These are phyloP conservation scores for Halcyon chelicuti DNA, from an alignment of 2,797 vertebrate species.

Conservation along the genomic window DNA sequence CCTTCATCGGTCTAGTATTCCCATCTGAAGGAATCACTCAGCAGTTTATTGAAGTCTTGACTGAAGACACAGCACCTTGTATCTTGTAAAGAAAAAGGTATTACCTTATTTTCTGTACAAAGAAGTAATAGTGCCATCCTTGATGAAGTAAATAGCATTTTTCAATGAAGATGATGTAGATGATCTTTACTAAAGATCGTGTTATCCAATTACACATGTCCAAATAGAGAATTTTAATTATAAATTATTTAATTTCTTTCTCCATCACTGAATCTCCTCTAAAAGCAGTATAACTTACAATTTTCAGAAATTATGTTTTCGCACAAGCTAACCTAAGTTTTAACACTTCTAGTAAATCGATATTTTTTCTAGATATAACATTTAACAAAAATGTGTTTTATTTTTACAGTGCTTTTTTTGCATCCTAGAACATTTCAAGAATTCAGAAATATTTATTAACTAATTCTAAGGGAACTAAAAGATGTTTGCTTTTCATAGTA, in stretches of 20 bases:
- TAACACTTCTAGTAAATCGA: not conserved
- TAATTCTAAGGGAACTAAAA: slow-evolving; percentile 30
- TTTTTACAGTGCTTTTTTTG: slow-evolving; percentile 35
- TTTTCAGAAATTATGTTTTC: slow-evolving; percentile 21
- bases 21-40: slow-evolving; percentile 1
- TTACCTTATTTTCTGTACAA: slow-evolving; percentile 16
- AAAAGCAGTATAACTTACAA: slow-evolving; percentile 9
- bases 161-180: slow-evolving; percentile 21
- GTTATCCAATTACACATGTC: not conserved
- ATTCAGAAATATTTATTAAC: slow-evolving; percentile 44
- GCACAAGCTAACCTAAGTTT: slow-evolving; percentile 1
- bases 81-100: slow-evolving; percentile 24
- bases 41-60: slow-evolving; percentile 22
- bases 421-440: slow-evolving; percentile 64
- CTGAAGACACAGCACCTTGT: slow-evolving; percentile 68
- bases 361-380: not conserved
- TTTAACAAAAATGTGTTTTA: slow-evolving; percentile 34
- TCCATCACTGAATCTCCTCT: not conserved
- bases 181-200: slow-evolving; percentile 31
- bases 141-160: slow-evolving; percentile 36
- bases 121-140: slow-evolving; percentile 34
- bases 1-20: not conserved
- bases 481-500: not conserved
- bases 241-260: slow-evolving; percentile 47
- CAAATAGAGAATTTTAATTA: slow-evolving; percentile 41